Conservation (phyloP, 2,797 vertebrate genomes). For the Paratrypauchen microcephalus region DNA sequence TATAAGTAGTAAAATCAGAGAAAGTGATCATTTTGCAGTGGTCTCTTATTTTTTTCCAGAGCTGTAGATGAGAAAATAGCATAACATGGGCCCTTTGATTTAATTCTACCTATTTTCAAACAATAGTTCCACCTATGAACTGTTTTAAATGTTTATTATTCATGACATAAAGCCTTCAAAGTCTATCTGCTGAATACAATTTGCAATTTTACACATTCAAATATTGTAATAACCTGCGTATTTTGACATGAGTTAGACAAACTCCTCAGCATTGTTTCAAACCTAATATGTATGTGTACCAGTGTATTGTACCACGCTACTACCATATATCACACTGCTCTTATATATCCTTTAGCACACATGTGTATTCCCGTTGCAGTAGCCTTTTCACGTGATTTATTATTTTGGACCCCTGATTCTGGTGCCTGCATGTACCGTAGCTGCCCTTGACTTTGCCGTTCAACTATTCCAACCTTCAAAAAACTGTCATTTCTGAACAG, state of each 20-base stretch:
- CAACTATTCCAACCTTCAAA: background rate
- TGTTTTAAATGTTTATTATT: too few relatives aligned
- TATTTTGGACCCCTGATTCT: constrained; percentile 46
- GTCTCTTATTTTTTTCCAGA: too few relatives aligned
- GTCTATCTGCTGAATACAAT: background rate
- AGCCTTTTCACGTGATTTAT: constrained; percentile 24
- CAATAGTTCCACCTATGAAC: too few relatives aligned
- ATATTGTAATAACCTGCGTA: background rate
- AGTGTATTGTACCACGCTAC: background rate
- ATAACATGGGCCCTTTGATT: too few relatives aligned
- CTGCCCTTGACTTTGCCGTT: constrained; percentile 35
- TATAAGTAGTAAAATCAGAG: too few relatives aligned
- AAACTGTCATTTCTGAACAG: constrained; percentile 37
- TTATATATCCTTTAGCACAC: background rate
- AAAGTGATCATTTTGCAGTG: too few relatives aligned
- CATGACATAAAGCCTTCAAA: too few relatives aligned
- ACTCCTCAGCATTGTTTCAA: background rate
- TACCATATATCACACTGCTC: too few relatives aligned
- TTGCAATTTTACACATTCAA: background rate
- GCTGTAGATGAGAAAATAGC: too few relatives aligned
- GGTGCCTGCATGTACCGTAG: constrained; percentile 62
- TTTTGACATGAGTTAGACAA: background rate
- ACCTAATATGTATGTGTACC: background rate
- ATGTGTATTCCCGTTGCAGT: constrained; percentile 27
- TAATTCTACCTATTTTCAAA: too few relatives aligned